Evolutionary conservation across 2,113 vertebrate genomes (phyloP).

Genomic region (Aphyosemion australe): DNA sequence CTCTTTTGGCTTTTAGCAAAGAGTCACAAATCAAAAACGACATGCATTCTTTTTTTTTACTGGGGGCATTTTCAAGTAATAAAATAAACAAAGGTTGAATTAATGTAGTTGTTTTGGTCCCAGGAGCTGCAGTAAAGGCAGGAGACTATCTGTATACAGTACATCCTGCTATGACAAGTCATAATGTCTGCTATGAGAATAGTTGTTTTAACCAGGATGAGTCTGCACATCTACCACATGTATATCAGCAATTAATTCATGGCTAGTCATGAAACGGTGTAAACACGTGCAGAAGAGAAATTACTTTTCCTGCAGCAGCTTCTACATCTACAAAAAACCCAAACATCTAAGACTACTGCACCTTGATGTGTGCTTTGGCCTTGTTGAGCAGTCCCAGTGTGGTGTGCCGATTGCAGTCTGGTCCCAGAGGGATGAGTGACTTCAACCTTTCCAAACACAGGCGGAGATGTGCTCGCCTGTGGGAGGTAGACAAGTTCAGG

Average conservation of each 20-base stretch:
- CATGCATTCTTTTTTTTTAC: neutral
- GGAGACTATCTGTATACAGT: neutral
- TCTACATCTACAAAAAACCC: neutral
- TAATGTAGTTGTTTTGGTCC: neutral
- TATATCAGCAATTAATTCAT: neutral
- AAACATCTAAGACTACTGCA: slow-evolving; percentile 56
- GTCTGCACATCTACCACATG: neutral
- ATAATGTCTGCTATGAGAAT: neutral
- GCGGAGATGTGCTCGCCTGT: slow-evolving; percentile 94
- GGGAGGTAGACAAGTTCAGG: slow-evolving; percentile 27
- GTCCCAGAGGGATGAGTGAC: slow-evolving; percentile 93
- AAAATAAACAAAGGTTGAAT: neutral
- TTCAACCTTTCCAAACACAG: slow-evolving; percentile 95
- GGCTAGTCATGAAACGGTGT: neutral
- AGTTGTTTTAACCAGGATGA: neutral
- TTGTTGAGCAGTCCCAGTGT: slow-evolving; percentile 97
- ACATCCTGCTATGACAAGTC: neutral
- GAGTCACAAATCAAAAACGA: neutral
- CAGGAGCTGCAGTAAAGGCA: neutral
- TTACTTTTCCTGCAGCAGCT: neutral
- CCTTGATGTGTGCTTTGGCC: slow-evolving; percentile 98
- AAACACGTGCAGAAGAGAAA: neutral
- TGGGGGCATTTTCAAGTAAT: neutral
- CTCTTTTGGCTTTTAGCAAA: too few species aligned
- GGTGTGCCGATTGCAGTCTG: slow-evolving; percentile 93